These are phyloP conservation scores for Phasianus colchicus DNA, from an alignment of 2,113 vertebrate genomes.

Conservation along the genomic window DNA sequence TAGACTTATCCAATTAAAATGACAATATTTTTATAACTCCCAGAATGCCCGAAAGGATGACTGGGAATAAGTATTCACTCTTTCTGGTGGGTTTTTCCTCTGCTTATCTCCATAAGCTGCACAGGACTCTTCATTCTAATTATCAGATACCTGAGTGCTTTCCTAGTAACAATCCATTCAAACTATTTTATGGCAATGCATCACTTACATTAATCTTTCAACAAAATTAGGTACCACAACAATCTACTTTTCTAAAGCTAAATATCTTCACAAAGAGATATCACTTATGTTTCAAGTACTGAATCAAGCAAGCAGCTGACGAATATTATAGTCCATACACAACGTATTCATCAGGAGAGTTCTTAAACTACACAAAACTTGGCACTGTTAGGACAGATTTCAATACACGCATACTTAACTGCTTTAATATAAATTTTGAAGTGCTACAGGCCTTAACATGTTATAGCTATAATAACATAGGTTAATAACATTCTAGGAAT, in stretches of 20 bases:
- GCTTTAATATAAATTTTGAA: neutral
- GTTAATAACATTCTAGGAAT: neutral
- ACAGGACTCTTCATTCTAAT: neutral
- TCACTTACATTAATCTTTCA: neutral
- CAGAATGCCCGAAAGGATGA: neutral
- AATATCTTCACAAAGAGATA: neutral
- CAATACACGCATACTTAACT: neutral
- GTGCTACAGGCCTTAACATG: neutral
- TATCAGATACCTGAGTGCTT: neutral
- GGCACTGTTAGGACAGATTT: neutral
- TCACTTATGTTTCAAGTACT: neutral
- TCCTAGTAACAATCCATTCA: neutral
- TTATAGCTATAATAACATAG: neutral
- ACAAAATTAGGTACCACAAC: neutral
- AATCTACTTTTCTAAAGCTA: neutral
- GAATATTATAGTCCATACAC: neutral
- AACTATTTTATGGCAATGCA: neutral
- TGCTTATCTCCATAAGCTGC: neutral
- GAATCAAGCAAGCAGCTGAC: neutral
- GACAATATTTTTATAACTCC: neutral
- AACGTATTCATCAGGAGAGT: neutral
- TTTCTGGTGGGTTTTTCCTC: neutral
- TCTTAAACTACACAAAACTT: neutral
- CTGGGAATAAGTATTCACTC: neutral
- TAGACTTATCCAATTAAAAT: neutral